These are phyloP conservation scores for Euleptes europaea DNA, from an alignment of 2,113 vertebrate species.

Conservation along the genomic window DNA sequence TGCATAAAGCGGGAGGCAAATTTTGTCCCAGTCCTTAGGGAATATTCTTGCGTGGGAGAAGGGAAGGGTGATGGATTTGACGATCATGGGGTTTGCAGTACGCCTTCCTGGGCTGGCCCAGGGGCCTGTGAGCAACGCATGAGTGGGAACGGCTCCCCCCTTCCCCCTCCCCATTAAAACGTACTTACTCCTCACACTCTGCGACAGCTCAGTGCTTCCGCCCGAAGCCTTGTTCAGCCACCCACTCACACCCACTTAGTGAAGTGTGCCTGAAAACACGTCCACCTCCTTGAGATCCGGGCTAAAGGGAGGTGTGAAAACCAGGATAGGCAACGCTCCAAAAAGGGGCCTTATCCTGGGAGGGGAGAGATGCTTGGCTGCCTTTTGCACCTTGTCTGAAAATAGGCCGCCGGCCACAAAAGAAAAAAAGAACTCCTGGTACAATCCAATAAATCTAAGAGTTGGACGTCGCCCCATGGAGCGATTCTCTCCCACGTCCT, in stretches of 20 bases:
- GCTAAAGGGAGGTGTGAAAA: constrained; percentile 12
- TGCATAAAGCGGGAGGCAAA: no score
- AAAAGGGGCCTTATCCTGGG: neutral
- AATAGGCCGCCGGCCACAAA: neutral
- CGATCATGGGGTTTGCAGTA: no score
- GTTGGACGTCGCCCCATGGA: neutral
- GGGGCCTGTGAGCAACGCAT: neutral
- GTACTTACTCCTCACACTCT: neutral
- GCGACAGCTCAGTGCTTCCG: neutral
- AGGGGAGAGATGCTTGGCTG: neutral
- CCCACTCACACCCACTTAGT: constrained; percentile 29
- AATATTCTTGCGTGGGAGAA: neutral
- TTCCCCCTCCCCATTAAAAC: neutral
- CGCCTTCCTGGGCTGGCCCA: neutral
- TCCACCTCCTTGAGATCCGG: neutral
- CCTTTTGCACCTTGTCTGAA: neutral
- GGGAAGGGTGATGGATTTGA: neutral
- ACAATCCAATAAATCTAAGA: neutral
- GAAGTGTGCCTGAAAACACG: constrained; percentile 4
- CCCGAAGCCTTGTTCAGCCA: neutral
- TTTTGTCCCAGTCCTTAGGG: no score
- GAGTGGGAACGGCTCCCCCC: neutral
- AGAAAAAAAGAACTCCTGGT: neutral
- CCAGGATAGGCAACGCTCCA: neutral
- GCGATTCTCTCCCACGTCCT: neutral